These are phyloP conservation scores for Pterobdella sp. DNA, from an alignment of 2,888 invertebrate species.

Conservation along the genomic window DNA sequence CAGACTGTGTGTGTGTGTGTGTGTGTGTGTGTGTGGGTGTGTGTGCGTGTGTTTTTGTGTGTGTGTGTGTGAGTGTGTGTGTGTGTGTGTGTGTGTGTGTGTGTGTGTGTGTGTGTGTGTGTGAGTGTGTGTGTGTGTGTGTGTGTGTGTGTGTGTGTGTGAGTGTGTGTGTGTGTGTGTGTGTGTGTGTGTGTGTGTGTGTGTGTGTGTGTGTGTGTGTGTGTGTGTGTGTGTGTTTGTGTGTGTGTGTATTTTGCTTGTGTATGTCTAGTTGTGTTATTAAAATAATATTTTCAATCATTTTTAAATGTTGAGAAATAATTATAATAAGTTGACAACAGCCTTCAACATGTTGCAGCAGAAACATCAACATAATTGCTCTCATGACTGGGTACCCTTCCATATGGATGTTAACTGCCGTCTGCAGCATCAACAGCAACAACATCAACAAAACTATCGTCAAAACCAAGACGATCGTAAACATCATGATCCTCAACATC, in stretches of 20 bases:
- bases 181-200: not conserved
- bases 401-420: not conserved
- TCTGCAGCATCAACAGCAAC: too few species aligned
- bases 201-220: not conserved
- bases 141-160: not conserved
- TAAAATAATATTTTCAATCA: not conserved
- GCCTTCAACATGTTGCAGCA: not conserved
- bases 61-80: not conserved
- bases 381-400: not conserved
- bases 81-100: not conserved
- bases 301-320: not conserved
- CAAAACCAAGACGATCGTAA: too few species aligned
- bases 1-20: not conserved
- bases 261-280: not conserved
- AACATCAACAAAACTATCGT: too few species aligned
- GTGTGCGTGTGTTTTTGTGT: too few species aligned
- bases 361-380: not conserved
- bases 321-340: not conserved
- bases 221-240: not conserved
- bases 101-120: conserved; percentile 10
- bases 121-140: not conserved
- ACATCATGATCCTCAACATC: too few species aligned
- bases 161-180: not conserved
- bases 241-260: not conserved
- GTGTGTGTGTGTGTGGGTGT: too few species aligned